These are phyloP conservation scores for Columba janthina DNA, from an alignment of 2,113 vertebrate species.

Conservation along the genomic window DNA sequence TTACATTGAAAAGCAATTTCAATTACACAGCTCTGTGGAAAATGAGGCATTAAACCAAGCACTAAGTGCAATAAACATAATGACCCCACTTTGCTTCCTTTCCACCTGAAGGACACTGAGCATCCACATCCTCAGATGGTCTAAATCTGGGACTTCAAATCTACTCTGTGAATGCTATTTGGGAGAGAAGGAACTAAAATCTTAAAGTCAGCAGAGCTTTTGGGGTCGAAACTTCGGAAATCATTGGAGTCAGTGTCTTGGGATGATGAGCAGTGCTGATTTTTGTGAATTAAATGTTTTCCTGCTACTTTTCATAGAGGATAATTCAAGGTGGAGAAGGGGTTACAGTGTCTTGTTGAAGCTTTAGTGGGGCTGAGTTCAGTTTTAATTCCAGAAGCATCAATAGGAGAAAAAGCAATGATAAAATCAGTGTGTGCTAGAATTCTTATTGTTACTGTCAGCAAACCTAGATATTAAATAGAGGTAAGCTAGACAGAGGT, in stretches of 20 bases:
- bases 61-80: neutral
- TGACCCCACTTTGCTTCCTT: rapidly evolving
- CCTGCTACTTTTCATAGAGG: neutral
- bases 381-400: neutral
- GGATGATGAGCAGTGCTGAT: neutral
- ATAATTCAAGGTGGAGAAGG: neutral
- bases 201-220: neutral
- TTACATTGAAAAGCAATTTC: neutral
- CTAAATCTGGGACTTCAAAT: neutral
- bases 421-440: neutral
- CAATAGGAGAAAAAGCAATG: neutral
- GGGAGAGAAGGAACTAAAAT: neutral
- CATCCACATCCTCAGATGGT: neutral
- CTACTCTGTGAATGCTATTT: neutral
- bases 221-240: neutral
- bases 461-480: neutral
- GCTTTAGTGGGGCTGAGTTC: neutral
- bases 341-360: neutral
- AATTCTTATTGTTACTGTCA: neutral
- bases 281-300: neutral
- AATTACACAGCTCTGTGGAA: neutral
- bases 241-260: rapidly evolving
- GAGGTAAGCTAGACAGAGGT: neutral
- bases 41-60: neutral
- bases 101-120: neutral